Percentiles rank a stretch among this genome's conserved stretches.
Conservation (phyloP, 2,888 invertebrate species). For the Eulithis prunata region DNA sequence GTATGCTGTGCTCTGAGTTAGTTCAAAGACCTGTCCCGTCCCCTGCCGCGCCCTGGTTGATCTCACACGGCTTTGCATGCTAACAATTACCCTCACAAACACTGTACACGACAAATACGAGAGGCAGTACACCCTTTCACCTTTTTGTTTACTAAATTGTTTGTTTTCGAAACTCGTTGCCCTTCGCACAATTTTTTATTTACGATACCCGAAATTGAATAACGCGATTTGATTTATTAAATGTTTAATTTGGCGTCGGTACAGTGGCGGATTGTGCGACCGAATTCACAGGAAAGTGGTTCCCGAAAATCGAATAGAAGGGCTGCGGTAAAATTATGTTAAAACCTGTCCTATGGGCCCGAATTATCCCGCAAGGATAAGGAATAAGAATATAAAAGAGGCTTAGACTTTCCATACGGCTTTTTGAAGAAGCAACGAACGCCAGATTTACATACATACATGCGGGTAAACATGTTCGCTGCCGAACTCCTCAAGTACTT, state of each 20-base stretch:
- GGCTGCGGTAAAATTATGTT: slow-evolving; percentile 79
- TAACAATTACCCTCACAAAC: slow-evolving; percentile 74
- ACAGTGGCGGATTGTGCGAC: slow-evolving; percentile 51
- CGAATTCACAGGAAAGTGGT: slow-evolving; percentile 64
- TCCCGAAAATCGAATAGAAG: slow-evolving; percentile 63
- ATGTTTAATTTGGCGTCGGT: slow-evolving; percentile 67
- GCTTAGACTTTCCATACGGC: slow-evolving; percentile 79
- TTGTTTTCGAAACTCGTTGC: slow-evolving; percentile 79
- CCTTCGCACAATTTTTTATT: slow-evolving; percentile 71
- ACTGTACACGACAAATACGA: slow-evolving; percentile 71
- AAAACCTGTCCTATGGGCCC: slow-evolving; percentile 80
- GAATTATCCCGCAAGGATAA: slow-evolving; percentile 82
- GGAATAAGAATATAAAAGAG: slow-evolving; percentile 81
- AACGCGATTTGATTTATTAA: slow-evolving; percentile 72
- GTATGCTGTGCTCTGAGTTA: slow-evolving; percentile 34
- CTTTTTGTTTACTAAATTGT: slow-evolving; percentile 72
- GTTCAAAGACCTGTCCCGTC: slow-evolving; percentile 61
- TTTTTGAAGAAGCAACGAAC: slow-evolving; percentile 75
- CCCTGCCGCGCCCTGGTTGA: slow-evolving; percentile 59
- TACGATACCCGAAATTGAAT: slow-evolving; percentile 71
- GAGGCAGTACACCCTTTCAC: slow-evolving; percentile 66
- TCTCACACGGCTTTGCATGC: slow-evolving; percentile 75
- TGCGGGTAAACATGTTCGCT: slow-evolving; percentile 70
- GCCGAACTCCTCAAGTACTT: slow-evolving; percentile 74
- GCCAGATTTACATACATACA: slow-evolving; percentile 79